Evolutionary conservation across 2,113 vertebrate genomes (phyloP).

Genomic region (Nothoprocta pentlandii): DNA sequence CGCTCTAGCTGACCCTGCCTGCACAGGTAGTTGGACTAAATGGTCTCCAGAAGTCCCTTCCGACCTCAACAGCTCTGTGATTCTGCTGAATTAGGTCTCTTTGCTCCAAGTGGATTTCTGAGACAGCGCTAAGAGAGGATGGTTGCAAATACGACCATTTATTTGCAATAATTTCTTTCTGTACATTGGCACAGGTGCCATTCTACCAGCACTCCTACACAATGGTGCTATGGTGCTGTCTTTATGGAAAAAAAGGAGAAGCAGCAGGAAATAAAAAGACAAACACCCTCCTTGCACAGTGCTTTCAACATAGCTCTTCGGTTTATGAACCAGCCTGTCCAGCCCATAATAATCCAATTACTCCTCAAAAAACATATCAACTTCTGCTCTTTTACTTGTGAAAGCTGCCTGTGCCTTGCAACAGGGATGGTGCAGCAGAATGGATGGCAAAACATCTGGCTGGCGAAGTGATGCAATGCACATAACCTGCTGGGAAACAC

Average conservation of each 20-base stretch:
- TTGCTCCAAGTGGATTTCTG: not conserved
- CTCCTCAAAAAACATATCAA: not conserved
- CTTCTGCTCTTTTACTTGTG: not conserved
- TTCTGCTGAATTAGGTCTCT: fast-evolving
- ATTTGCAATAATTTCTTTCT: not conserved
- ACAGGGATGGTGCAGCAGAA: not conserved
- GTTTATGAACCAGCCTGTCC: not conserved
- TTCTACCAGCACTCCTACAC: too few species aligned
- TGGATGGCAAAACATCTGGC: not conserved
- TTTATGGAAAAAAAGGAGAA: not conserved
- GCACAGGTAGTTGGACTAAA: not conserved
- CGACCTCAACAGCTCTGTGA: not conserved
- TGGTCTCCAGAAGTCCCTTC: not conserved
- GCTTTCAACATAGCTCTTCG: not conserved
- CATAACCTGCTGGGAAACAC: not conserved
- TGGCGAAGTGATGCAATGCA: not conserved
- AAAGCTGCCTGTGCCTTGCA: not conserved
- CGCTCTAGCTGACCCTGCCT: too few species aligned
- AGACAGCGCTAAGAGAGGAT: fast-evolving
- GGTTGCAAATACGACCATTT: not conserved
- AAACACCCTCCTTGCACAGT: not conserved
- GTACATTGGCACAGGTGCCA: too few species aligned
- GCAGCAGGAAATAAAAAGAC: not conserved
- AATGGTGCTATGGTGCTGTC: fast-evolving
- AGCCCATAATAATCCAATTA: not conserved